phyloP scores from a whole-genome alignment of 2,888 invertebrate genomes.

The Drosophila greeni region DNA sequence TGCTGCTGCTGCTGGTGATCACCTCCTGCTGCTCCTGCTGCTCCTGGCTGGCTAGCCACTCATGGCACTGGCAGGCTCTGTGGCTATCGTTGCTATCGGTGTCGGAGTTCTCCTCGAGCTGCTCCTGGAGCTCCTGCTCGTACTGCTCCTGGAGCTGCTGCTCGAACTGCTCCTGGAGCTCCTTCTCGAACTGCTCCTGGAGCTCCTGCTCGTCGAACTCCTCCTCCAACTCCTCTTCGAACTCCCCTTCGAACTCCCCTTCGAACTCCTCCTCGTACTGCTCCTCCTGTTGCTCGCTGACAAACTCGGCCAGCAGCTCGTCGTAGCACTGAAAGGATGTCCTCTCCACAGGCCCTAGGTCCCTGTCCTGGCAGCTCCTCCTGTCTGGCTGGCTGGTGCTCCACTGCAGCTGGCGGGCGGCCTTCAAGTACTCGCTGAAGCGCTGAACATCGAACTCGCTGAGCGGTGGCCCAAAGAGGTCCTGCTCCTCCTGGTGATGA shows the following conservation, averaged over 20 bases:
- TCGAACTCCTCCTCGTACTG: conserved; percentile 17
- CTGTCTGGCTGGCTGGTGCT: conserved; percentile 7
- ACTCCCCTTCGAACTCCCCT: not conserved
- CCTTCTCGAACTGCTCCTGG: conserved; percentile 14
- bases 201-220: conserved; percentile 1
- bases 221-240: not conserved
- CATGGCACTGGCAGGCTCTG: conserved; percentile 56
- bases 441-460: conserved; percentile 76
- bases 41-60: conserved; percentile 48
- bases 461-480: conserved; percentile 47
- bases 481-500: conserved; percentile 4
- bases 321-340: conserved; percentile 71
- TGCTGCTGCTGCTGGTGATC: conserved; percentile 10
- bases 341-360: not conserved
- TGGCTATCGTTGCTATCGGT: conserved; percentile 29
- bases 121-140: not conserved
- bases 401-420: conserved; percentile 59
- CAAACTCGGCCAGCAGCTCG: conserved; percentile 70
- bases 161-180: conserved; percentile 1
- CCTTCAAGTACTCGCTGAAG: conserved; percentile 64
- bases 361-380: conserved; percentile 1
- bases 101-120: conserved; percentile 16
- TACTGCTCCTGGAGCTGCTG: conserved; percentile 6
- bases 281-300: conserved; percentile 61
- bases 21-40: conserved; percentile 14